These are phyloP conservation scores for Meteorus colon DNA, from an alignment of 2,888 invertebrate species.

Conservation along the genomic window DNA sequence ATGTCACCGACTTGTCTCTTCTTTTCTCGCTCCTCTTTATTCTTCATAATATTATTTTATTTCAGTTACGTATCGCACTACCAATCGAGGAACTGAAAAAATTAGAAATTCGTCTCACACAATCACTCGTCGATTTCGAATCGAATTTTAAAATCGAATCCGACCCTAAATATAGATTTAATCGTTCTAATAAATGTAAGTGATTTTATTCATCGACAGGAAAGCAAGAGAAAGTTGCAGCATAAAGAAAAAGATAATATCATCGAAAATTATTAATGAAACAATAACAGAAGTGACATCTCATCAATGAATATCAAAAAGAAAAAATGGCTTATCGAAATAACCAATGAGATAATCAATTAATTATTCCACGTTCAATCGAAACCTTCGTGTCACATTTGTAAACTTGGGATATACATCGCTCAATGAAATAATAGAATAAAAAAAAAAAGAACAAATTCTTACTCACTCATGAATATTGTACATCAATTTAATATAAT, in stretches of 20 bases:
- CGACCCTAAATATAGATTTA: conserved; percentile 1
- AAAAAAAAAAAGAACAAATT: not conserved
- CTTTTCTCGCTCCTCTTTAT: conserved; percentile 45
- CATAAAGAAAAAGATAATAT: no score
- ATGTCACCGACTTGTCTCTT: conserved; percentile 50
- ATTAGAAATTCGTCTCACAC: conserved; percentile 52
- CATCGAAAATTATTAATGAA: no score
- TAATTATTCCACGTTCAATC: conserved; percentile 33
- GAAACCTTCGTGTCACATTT: conserved; percentile 29
- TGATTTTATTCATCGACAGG: conserved; percentile 23
- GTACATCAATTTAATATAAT: not conserved
- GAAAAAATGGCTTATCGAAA: not conserved
- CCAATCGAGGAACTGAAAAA: conserved; percentile 1
- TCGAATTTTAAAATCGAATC: not conserved
- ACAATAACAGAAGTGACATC: not conserved
- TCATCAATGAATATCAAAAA: conserved; percentile 37
- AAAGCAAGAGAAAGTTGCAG: no score
- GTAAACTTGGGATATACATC: conserved; percentile 21
- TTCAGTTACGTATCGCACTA: not conserved
- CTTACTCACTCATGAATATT: conserved; percentile 4
- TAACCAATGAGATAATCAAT: conserved; percentile 18
- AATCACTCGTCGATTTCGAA: not conserved
- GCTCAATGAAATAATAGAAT: not conserved
- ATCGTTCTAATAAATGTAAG: not conserved
- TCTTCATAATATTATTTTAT: not conserved